Percentiles rank a stretch among this genome's conserved stretches.
Conservation (phyloP, 2,113 vertebrate genomes). For the Melanocharis versteri region DNA sequence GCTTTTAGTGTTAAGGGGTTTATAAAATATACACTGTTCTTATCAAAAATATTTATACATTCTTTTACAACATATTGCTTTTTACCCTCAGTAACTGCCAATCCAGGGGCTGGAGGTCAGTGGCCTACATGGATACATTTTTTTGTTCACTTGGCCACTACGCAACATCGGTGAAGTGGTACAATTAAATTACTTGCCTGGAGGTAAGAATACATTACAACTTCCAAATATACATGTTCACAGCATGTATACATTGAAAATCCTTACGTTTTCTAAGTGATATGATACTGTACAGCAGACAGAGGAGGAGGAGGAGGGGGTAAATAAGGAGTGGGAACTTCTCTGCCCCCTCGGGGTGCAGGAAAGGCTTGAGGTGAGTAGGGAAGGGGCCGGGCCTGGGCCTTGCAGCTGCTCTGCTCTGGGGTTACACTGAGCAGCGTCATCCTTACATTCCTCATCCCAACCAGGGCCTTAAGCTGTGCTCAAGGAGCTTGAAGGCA, state of each 20-base stretch:
- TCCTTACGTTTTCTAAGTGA: slow-evolving; percentile 47
- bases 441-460: slow-evolving; percentile 39
- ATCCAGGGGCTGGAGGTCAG: slow-evolving; percentile 72
- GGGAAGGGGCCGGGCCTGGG: background rate
- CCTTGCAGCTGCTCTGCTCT: slow-evolving; percentile 5
- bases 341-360: background rate
- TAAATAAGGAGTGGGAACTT: background rate
- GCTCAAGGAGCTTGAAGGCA: slow-evolving; percentile 64
- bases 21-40: slow-evolving; percentile 79
- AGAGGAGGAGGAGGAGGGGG: slow-evolving; percentile 34
- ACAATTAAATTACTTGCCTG: slow-evolving; percentile 70
- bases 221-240: slow-evolving; percentile 77
- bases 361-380: background rate
- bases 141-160: slow-evolving; percentile 62
- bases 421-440: slow-evolving; percentile 34
- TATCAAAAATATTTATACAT: slow-evolving; percentile 85
- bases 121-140: slow-evolving; percentile 49
- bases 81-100: slow-evolving; percentile 72
- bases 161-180: slow-evolving; percentile 66
- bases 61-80: slow-evolving; percentile 80
- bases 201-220: slow-evolving; percentile 72
- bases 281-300: slow-evolving; percentile 74
- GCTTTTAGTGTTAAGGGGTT: slow-evolving; percentile 78
- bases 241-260: slow-evolving; percentile 74
- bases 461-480: slow-evolving; percentile 27